phyloP scores from a whole-genome alignment of 2,888 invertebrate species.

The Patella caerulea region DNA sequence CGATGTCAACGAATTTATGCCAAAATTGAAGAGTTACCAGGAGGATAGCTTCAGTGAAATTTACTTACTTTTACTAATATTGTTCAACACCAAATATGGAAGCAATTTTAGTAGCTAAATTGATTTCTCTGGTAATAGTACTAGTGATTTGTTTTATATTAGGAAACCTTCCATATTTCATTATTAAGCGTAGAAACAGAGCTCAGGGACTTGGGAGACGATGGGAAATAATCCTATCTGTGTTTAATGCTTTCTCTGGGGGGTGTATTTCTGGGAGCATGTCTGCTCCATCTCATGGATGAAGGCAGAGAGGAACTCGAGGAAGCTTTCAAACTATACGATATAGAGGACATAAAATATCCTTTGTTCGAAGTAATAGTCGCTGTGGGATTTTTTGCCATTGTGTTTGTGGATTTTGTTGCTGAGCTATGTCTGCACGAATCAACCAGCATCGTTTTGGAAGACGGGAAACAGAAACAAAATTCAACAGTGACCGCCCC shows the following conservation, averaged over 20 bases:
- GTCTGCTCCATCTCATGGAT: conserved; percentile 65
- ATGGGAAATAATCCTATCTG: conserved; percentile 17
- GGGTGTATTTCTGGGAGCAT: conserved; percentile 69
- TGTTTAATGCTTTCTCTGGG: conserved; percentile 59
- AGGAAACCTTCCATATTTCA: conserved; percentile 11
- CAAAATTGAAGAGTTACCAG: no score
- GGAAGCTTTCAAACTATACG: conserved; percentile 15
- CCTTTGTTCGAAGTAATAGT: conserved; percentile 65
- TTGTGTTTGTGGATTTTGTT: conserved; percentile 56
- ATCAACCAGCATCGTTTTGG: not conserved
- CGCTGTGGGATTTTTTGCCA: conserved; percentile 64
- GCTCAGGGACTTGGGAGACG: not conserved
- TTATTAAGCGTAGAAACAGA: not conserved
- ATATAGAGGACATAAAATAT: conserved; percentile 35
- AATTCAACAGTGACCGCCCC: not conserved
- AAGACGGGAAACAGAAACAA: not conserved
- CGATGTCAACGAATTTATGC: no score
- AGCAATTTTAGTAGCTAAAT: not conserved
- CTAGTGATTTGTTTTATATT: conserved; percentile 13
- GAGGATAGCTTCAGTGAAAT: no score
- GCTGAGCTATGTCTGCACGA: not conserved
- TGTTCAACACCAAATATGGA: not conserved
- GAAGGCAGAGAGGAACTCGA: conserved; percentile 59
- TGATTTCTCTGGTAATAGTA: conserved; percentile 5
- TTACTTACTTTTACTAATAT: no score